Conservation (phyloP, 2,888 invertebrate genomes). For the Rhingia rostrata region DNA sequence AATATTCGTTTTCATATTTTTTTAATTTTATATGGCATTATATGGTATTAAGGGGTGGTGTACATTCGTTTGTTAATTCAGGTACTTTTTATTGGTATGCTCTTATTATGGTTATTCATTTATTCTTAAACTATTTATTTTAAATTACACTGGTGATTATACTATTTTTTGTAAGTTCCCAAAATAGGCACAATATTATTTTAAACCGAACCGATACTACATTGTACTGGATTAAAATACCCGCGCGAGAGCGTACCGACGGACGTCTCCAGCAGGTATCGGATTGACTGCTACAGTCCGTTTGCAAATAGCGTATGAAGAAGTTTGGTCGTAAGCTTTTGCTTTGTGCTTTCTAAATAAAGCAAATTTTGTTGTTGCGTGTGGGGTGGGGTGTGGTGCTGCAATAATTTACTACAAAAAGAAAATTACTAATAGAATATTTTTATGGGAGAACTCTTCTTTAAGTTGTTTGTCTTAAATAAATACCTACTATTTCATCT, state of each 20-base stretch:
- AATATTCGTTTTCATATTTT: constrained; percentile 56
- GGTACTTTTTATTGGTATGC: not conserved
- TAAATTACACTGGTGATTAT: not conserved
- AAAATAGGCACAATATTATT: constrained; percentile 8
- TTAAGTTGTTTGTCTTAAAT: no score
- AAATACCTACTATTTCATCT: no score
- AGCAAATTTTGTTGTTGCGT: not conserved
- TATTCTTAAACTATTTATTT: not conserved
- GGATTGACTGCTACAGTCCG: constrained; percentile 30
- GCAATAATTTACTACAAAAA: not conserved
- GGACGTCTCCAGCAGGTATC: constrained; percentile 1
- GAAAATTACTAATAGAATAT: not conserved
- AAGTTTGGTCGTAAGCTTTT: constrained; percentile 34
- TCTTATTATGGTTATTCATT: not conserved
- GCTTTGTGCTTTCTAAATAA: constrained; percentile 34
- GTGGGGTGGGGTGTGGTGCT: constrained; percentile 23
- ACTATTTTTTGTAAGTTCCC: not conserved
- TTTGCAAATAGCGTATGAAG: not conserved
- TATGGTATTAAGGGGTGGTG: not conserved
- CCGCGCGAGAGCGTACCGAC: constrained; percentile 7
- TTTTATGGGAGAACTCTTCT: not conserved
- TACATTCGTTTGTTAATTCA: constrained; percentile 4
- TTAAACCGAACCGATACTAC: constrained; percentile 11
- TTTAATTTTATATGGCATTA: constrained; percentile 53
- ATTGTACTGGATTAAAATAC: constrained; percentile 3